Conservation (phyloP, 2,113 vertebrate genomes). For the Cryptotis parvus region DNA sequence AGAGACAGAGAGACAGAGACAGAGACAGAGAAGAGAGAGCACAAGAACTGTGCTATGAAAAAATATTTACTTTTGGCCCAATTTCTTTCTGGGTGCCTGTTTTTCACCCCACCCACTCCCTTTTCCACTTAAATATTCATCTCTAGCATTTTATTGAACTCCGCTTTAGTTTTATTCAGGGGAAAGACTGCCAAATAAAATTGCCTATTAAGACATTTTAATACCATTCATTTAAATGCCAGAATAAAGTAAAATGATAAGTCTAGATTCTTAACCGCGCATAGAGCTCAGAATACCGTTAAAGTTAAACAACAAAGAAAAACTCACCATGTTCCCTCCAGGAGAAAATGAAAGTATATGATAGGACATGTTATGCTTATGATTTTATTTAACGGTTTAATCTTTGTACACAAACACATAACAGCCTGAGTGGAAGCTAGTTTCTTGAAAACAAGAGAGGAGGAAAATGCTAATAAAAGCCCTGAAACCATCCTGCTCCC, state of each 20-base stretch:
- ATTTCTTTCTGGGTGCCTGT: too few relatives aligned
- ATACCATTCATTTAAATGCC: background rate
- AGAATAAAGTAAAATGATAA: background rate
- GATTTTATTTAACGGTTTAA: slow-evolving; percentile 66
- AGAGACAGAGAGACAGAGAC: too few relatives aligned
- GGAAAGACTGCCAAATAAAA: slow-evolving; percentile 5
- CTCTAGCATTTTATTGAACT: background rate
- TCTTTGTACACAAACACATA: slow-evolving; percentile 44
- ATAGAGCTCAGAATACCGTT: slow-evolving; percentile 12
- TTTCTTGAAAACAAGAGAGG: slow-evolving; percentile 45
- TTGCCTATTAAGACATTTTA: background rate
- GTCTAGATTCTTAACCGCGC: slow-evolving; percentile 18
- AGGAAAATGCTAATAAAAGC: slow-evolving; percentile 11
- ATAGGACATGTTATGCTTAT: background rate
- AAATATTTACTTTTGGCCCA: too few relatives aligned
- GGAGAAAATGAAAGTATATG: slow-evolving; percentile 21
- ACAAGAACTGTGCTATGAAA: too few relatives aligned
- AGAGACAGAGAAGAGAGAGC: too few relatives aligned
- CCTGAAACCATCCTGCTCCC: slow-evolving; percentile 11
- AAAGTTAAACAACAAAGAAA: background rate
- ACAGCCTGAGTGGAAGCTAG: slow-evolving; percentile 19
- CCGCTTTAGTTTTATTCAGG: slow-evolving; percentile 35
- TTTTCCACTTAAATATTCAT: slow-evolving; percentile 11
- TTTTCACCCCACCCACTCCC: too few relatives aligned
- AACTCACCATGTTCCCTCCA: background rate